Evolutionary conservation across 53 echinoderm and acorn worm species (phyloP).

Genomic region (Antedon mediterranea): DNA sequence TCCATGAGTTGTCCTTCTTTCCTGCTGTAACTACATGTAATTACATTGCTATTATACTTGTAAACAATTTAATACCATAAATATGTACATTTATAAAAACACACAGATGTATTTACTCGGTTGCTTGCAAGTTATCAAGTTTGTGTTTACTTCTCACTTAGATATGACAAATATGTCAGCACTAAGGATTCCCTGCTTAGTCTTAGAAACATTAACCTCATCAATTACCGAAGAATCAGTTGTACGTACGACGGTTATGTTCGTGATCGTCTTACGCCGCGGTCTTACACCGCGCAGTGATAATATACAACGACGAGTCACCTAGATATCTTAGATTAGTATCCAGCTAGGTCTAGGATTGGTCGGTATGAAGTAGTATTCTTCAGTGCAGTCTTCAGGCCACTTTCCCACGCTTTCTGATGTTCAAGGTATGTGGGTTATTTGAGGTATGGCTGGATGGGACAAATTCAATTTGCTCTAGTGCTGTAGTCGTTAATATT

Average conservation of each 20-base stretch:
- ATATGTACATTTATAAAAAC: too few relatives aligned
- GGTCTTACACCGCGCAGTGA: background rate
- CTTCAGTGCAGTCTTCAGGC: background rate
- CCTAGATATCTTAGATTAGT: background rate
- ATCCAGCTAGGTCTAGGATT: background rate
- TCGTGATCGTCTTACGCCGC: background rate
- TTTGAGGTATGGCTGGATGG: constrained; percentile 37
- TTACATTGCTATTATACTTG: background rate
- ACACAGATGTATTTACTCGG: background rate
- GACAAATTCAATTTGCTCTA: constrained; percentile 51
- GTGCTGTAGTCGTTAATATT: background rate
- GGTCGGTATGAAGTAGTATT: background rate
- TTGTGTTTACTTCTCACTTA: background rate
- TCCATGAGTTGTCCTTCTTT: too few relatives aligned
- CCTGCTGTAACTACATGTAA: background rate
- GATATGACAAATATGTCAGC: background rate
- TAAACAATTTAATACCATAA: background rate
- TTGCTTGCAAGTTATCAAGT: background rate
- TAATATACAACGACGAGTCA: background rate
- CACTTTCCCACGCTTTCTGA: constrained; percentile 65
- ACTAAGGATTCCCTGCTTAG: background rate
- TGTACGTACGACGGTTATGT: background rate
- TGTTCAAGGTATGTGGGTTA: constrained; percentile 46
- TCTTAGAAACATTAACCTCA: background rate
- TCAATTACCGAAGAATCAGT: background rate